Evolutionary conservation across 2,888 invertebrate genomes (phyloP), one percentile per base, ranked within the genome.

Genomic region (Nomada hirtipes): DNA sequence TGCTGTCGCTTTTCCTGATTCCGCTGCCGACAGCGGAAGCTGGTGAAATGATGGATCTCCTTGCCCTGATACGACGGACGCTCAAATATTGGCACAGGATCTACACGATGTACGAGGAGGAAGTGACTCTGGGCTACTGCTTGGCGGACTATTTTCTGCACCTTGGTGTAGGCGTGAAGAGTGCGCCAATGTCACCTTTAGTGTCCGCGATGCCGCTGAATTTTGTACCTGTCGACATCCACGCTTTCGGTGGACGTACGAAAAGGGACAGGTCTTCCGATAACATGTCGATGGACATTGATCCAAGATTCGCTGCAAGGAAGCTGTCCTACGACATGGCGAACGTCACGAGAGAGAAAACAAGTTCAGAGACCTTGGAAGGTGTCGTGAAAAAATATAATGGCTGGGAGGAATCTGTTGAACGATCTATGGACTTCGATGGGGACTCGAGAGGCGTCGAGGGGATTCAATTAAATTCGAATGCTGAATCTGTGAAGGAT

Each of bases 81-180:
- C 47, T 91, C 29, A 86, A 84, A 63, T 83, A 82, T 76, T 88
- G 87, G 81, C 81, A 80, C 20, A 73, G 68, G 11, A 65, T 88
- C 64, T 91, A 91, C 78, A 82, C 75, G 26, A 65, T 52, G 52
- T 89, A 90, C 76, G 61, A 76, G 7, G 86, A 88, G 7, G 91
- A 91, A 71, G 71, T 89, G 23, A 47, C 71, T 9, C 78, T 90
- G 42, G 88, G 86, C 36, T 84, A 86, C 52, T 91, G 91, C 68
- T 85, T 80, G 85, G 80, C 83, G 15, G 78, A 79, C 23, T 86
- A 89, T 55, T 82, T 89, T 47, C 36, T 85, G n/a, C 57, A 55
- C 13, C 36, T 18, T 20, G 72, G 29, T n/a, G 61, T 44, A 15
- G 52, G n/a, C 26, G 53, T 20, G 44, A 29, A 13, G 23, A 74